Base-by-base conservation (phyloP, 1,140 invertebrate genomes). In the Cephus cinctus region DNA sequence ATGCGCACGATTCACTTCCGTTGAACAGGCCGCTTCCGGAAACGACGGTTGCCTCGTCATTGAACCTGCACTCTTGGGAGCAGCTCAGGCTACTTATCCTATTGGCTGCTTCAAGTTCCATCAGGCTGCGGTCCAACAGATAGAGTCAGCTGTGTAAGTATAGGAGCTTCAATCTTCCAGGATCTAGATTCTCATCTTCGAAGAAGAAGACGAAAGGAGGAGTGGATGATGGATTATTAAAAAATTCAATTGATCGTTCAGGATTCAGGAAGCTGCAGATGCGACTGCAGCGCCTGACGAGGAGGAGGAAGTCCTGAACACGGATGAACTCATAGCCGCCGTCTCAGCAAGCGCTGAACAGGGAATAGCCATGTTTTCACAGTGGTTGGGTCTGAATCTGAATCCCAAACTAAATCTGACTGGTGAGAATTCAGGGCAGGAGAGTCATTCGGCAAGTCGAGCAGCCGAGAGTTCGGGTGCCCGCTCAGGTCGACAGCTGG, bases 41-140 rank as follows among this genome's bases (percentile, higher is more conserved):
- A 60, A 73, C 49, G 66, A 77, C 43, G 78, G 77, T 16, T 81
- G 79, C 47, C 47, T 78, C 41, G 68, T 76, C 22, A 67, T 80
- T 42, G 75, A 80, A 54, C 78, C 79, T 3, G 71, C 71, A n/a
- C 57, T 81, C 8, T 57, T 81, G 52, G 71, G 76, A 12, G 64
- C 77, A 36, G 56, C 71, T 9, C 76, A 79, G 47, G 75, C 73
- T 8, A 71, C 71, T 6, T 80, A 79, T 52, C 67, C 69, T 25
- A 69, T 80, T 40, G 78, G 78, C 22, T 81, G 79, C 54, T 81
- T 80, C 63, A 73, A 71, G 50, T 78, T 80, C 59, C 65, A 77
- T 45, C 63, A 73, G 19, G 63, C 68, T 8, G 64, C 59, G 15
- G 77, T 80, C 38, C 62, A 65, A 12, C 71, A 74, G 46, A 59